A percentile compares a stretch with the other conserved stretches of the same genome.
Conservation (phyloP, 2,113 vertebrate species). For the Nettapus auritus region DNA sequence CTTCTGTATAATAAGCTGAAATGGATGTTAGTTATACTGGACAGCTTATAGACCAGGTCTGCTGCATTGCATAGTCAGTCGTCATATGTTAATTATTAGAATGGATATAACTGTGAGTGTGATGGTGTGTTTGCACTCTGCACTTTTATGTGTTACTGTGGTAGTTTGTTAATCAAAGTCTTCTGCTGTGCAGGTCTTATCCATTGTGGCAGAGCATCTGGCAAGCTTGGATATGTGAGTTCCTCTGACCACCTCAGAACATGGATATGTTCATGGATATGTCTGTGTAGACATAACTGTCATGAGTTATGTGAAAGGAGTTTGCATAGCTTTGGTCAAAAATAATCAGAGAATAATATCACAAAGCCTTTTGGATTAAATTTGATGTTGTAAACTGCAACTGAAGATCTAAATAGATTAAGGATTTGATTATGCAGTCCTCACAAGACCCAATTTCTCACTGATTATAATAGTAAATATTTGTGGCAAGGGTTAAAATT, state of each 20-base stretch:
- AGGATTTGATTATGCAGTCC: background rate
- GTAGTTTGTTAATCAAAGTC: background rate
- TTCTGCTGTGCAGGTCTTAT: background rate
- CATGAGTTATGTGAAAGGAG: background rate
- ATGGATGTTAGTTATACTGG: background rate
- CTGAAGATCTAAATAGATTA: background rate
- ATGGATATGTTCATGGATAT: too few species aligned
- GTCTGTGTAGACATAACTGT: background rate
- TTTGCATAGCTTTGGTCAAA: background rate
- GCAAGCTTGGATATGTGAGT: background rate
- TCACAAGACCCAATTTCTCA: background rate
- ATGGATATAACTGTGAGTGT: background rate
- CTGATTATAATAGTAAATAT: background rate
- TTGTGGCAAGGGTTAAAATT: constrained; percentile 7
- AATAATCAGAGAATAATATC: background rate
- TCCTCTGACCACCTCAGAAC: background rate
- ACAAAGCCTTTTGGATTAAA: background rate
- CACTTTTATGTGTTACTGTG: background rate
- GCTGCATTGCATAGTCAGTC: background rate
- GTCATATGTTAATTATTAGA: background rate
- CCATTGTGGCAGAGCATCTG: background rate
- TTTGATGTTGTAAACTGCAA: background rate
- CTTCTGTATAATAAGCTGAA: background rate
- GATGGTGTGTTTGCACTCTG: background rate
- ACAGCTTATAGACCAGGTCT: background rate